Base-by-base conservation (phyloP, 2,888 invertebrate species). In the Ophion ventricosus region DNA sequence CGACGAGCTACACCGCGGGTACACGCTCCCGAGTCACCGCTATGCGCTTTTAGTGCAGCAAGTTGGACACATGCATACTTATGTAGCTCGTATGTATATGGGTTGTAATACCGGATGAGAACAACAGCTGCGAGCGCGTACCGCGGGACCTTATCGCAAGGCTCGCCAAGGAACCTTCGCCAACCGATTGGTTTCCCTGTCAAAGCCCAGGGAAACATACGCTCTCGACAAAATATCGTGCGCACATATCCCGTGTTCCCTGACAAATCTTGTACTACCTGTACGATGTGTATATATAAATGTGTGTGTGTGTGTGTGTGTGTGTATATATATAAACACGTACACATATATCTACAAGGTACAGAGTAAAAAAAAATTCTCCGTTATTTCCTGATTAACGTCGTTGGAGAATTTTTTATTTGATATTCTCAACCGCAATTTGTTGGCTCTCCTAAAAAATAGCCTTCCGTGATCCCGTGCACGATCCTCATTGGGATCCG, bases 151-250 rank as follows among this genome's bases (percentile, higher is more conserved):
- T 84, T 85, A 86, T 87, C 86, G 83, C 82, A 63, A 72, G 17
- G 49, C 69, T 84, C 69, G 81, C 85, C 85, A 82, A 83, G 87
- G 88, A 88, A 69, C 86, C 82, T 14, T 49, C 49, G 78, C 83
- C 84, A 84, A 87, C 86, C 83, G 86, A 88, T 89, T 86, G 86
- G 85, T 87, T 85, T 80, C 69, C 72, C 80, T 66, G 75, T 74
- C 73, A 80, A 84, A 81, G 77, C 59, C 69, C 70, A 56, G 76
- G 77, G 78, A 77, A 84, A 83, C 82, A 67, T 49, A 82, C 85
- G 69, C 66, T 69, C 78, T 10, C 61, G 35, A 17, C 59, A 83
- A 82, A 76, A 81, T 77, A 72, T 86, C 78, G 40, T 77, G n/a
- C 40, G 49, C 49, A 40, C 73, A 57, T n/a, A 26, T 26, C 20